These are phyloP conservation scores for Samia ricini DNA, from an alignment of 1,140 invertebrate species.

Conservation along the genomic window DNA sequence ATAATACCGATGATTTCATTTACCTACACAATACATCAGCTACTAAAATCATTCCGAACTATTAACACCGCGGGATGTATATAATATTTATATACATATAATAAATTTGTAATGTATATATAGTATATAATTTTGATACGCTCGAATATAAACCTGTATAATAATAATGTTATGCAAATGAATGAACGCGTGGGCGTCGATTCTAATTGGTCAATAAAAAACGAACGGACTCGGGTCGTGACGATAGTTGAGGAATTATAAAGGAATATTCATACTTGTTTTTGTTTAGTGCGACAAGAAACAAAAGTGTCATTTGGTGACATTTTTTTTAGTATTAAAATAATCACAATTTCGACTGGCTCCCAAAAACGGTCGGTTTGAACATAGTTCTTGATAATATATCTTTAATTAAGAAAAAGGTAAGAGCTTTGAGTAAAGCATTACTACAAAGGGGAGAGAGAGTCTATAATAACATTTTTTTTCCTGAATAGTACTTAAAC, in stretches of 20 bases:
- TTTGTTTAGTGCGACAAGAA: no score
- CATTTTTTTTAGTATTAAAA: no score
- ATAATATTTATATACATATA: neutral
- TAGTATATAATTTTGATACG: slow-evolving; percentile 18
- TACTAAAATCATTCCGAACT: neutral
- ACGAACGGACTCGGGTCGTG: slow-evolving; percentile 23
- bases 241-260: neutral
- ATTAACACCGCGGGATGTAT: slow-evolving; percentile 1
- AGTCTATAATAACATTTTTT: no score
- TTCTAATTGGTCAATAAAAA: slow-evolving; percentile 63
- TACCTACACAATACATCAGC: neutral
- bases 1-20: neutral
- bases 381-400: no score
- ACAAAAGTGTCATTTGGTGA: no score
- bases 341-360: no score
- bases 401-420: no score
- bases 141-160: slow-evolving; percentile 33
- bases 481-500: no score
- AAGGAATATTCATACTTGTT: neutral
- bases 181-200: slow-evolving; percentile 49
- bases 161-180: slow-evolving; percentile 51
- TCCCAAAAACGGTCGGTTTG: no score
- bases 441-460: no score
- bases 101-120: neutral
- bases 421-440: no score